phyloP scores from a whole-genome alignment of 2,113 vertebrate species.

The Felis chaus region DNA sequence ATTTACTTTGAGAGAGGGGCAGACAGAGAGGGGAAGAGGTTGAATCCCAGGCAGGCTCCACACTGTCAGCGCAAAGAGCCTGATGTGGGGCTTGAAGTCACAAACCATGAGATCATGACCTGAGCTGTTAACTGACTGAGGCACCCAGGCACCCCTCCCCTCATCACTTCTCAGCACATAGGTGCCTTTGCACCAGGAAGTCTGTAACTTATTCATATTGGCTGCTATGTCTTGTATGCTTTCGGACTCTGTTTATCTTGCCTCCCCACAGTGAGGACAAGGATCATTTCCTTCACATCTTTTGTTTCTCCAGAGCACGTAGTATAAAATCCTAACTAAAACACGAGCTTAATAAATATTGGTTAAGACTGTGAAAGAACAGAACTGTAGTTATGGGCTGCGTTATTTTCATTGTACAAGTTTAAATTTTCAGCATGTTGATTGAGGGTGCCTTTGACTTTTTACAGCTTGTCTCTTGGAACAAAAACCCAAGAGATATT shows the following conservation, averaged over 20 bases:
- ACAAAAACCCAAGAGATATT: not conserved
- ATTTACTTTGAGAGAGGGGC: too few relatives aligned
- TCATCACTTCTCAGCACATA: not conserved
- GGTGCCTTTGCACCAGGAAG: not conserved
- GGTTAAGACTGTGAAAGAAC: not conserved
- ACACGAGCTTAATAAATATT: conserved; percentile 62
- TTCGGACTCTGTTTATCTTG: conserved; percentile 39
- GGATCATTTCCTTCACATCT: conserved; percentile 14
- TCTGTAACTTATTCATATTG: conserved; percentile 10
- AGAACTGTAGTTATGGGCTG: conserved; percentile 19
- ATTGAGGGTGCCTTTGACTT: conserved; percentile 26
- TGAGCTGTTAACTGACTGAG: too few relatives aligned
- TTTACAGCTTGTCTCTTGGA: not conserved
- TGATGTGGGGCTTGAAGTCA: too few relatives aligned
- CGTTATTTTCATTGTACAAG: not conserved
- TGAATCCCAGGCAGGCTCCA: too few relatives aligned
- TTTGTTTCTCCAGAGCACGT: conserved; percentile 23
- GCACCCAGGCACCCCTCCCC: too few relatives aligned
- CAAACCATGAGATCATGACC: too few relatives aligned
- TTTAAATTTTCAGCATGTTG: conserved; percentile 41
- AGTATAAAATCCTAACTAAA: conserved; percentile 57
- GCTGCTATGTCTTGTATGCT: not conserved
- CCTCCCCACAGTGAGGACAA: not conserved
- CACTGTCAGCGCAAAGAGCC: too few relatives aligned
- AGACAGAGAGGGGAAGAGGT: too few relatives aligned